Evolutionary conservation across 2,113 vertebrate species (phyloP).

Genomic region (Dipodomys merriami): DNA sequence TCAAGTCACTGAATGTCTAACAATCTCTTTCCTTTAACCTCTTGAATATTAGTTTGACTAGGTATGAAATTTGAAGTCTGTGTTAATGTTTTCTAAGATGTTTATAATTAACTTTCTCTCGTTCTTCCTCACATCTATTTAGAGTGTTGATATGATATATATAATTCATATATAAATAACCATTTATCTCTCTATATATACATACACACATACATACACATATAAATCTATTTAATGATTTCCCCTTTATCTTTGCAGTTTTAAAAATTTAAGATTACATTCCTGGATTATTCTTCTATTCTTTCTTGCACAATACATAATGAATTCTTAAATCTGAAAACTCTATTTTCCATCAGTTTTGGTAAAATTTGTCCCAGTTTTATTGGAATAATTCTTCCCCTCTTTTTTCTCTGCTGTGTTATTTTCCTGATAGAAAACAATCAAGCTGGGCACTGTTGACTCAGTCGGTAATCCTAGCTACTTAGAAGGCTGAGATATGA

Average conservation of each 20-base stretch:
- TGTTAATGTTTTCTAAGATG: neutral
- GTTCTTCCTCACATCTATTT: neutral
- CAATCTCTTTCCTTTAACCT: neutral
- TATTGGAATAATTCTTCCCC: conserved; percentile 1
- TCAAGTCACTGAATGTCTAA: neutral
- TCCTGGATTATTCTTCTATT: neutral
- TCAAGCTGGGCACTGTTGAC: too few relatives aligned
- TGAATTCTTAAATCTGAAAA: neutral
- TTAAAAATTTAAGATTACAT: conserved; percentile 15
- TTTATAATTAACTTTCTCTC: neutral
- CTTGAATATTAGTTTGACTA: conserved; percentile 24
- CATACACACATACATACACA: too few relatives aligned
- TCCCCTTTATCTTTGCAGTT: neutral
- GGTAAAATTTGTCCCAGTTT: neutral
- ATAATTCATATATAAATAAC: neutral
- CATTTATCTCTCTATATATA: neutral
- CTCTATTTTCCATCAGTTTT: neutral
- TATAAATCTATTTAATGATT: conserved; percentile 7
- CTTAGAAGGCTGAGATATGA: too few relatives aligned
- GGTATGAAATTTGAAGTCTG: neutral
- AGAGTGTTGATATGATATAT: neutral
- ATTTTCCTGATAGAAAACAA: neutral
- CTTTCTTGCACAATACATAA: neutral
- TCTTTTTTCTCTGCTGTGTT: neutral
- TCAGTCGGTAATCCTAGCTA: too few relatives aligned